Conservation (phyloP, 2,888 invertebrate genomes). For the Chrysina gloriosa region DNA sequence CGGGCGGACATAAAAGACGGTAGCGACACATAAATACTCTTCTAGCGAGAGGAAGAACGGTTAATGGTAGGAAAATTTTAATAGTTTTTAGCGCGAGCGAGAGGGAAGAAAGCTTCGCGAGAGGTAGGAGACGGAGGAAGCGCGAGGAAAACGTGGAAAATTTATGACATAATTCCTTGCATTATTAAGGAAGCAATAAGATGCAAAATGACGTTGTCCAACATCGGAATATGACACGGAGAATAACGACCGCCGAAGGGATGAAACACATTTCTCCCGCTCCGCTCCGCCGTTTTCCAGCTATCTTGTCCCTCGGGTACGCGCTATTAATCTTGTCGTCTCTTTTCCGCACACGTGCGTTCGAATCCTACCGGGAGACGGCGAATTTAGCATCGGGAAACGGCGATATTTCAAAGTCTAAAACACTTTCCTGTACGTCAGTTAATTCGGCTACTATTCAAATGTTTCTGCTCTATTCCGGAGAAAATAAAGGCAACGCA, state of each 20-base stretch:
- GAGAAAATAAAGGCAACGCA: background rate
- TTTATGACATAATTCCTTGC: conserved; percentile 52
- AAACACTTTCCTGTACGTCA: conserved; percentile 57
- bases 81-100: conserved; percentile 1
- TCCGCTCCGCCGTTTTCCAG: conserved; percentile 33
- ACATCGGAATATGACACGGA: conserved; percentile 55
- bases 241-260: conserved; percentile 46
- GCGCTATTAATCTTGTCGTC: conserved; percentile 60
- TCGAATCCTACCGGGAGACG: conserved; percentile 57
- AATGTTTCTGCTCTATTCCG: conserved; percentile 28
- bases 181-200: conserved; percentile 56
- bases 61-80: conserved; percentile 20
- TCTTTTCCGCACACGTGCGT: conserved; percentile 55
- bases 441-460: conserved; percentile 41
- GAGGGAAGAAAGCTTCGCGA: background rate
- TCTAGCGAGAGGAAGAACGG: background rate
- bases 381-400: conserved; percentile 61
- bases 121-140: background rate
- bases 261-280: conserved; percentile 48
- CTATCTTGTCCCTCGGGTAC: conserved; percentile 54
- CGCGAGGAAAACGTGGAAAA: conserved; percentile 33
- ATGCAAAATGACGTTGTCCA: conserved; percentile 56
- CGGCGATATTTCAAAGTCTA: conserved; percentile 62
- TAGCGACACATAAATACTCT: conserved; percentile 11
- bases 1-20: background rate